Base-by-base conservation (phyloP, 2,888 invertebrate species). In the Caenorhabditis drosophilae region DNA sequence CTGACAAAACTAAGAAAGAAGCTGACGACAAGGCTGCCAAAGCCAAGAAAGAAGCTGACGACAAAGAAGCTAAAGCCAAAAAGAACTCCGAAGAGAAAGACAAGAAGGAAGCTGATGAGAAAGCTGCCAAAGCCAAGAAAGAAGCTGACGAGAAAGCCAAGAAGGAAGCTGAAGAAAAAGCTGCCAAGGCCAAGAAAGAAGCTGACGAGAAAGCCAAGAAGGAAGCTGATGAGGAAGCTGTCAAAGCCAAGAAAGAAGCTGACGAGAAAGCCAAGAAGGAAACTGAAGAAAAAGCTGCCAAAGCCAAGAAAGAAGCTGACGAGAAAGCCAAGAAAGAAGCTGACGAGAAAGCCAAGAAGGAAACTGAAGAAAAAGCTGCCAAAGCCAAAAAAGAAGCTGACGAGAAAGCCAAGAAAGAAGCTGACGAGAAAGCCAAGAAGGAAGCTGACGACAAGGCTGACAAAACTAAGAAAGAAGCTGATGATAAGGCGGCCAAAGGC, bases 121-220 rank as follows among this genome's bases (percentile, higher is more conserved):
- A 55, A 27, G 18, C 42, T 12, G 56, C 47, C 11, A 38, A 53
- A 31, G 40, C 40, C 12, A 20, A 58, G 48, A 51, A 48, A 31
- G 56, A 44, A 2, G 54, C 47, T 16, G 68, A 60, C 2, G 56
- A 36, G 4, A 54, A 48, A 36, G 54, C 46, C 11, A 55, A 45
- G 45, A 47, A 46, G 47, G 52, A 26, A n/a, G 35, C 49, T 12
- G 59, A 51, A 1, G 56, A 47, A 1, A 55, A 52, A 42, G 27
- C 57, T 7, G 56, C 42, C 2, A 50, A 52, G 41, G 22, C 53
- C n/a, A 64, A 64, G 55, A 50, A 50, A 35, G 56, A 67, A 1
- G 48, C 35, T 9, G 52, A 48, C 4, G 40, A 44, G 0, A 59
- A 56, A 26, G 42, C 45, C 23, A 55, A 61, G 57, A 62, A 67